Evolutionary conservation across 2,113 vertebrate species (phyloP), one percentile per base, ranked within the genome.

Genomic region (Tylochromis polylepis): DNA sequence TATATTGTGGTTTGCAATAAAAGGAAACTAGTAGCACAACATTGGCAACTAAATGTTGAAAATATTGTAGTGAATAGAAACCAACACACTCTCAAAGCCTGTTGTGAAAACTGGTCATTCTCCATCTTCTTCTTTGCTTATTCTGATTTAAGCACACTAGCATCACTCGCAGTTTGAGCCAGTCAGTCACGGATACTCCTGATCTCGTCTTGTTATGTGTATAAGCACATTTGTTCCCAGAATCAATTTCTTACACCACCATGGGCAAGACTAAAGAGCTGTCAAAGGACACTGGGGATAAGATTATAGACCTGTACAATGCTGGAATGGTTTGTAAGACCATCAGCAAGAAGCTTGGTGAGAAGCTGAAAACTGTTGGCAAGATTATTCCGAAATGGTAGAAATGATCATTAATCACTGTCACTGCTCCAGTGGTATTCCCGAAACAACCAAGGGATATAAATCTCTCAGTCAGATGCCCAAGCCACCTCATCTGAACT

Each of bases 1-100:
- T 53, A 59, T 78, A 80, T 85, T 87, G 59, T 84, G 75, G 46
- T 53, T 22, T 6, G 31, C 79, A 93, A 92, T 87, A 88, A 89
- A 86, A 49, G 57, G 38, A 85, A 86, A 62, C 59, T 59, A 56
- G 18, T 59, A 43, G 41, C 59, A 36, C 41, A 60, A 81, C 78
- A 87, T 85, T 49, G 67, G 78, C 46, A 78, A 22, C 79, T 67
- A 55, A 81, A 58, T 62, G n/a, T 14, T 2, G 29, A 72, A 18
- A n/a, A 0, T 18, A 18, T 77, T 67, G 38, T 34, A 2, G 8
- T 55, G 36, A 88, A 79, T 18, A 57, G 43, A 57, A 72, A 77
- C 83, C 53, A 36, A 27, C 53, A 41, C 11, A 11, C 34, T 70
- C 8, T 87, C 9, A 53, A 43, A 78, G n/a, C 41, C 51, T 65